Base-by-base conservation (phyloP, 1,140 invertebrate species). In the Drosophila arawakana region DNA sequence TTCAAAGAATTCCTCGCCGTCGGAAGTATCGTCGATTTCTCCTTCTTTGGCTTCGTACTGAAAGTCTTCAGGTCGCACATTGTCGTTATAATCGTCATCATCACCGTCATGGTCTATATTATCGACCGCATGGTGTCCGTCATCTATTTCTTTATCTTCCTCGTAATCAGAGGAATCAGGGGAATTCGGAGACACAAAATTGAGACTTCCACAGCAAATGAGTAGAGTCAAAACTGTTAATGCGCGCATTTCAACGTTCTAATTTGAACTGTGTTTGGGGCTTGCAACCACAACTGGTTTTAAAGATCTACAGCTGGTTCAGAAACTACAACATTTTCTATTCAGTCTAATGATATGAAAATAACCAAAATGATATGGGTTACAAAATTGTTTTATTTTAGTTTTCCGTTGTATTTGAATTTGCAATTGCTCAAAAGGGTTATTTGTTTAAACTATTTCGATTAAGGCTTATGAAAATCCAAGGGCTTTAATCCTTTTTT, bases 191-290 rank as follows among this genome's bases (percentile, higher is more conserved):
- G 13, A 18, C 66, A 46, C 2, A 62, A 11, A n/a, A 39, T 15
- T 9, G 21, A 39, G 13, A 34, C 55, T 9, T 5, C 21, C 43
- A 10, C 63, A 78, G 11, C 35, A 65, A 9, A 30, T 13, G 18
- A 86, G 7, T 7, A 86, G 7, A 37, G 18, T 44, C 15, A 68
- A 7, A 15, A 75, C 11, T 49, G 37, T 39, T n/a, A 75, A 9
- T 1, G 30, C 47, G 18, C 82, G 75, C 81, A 86, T 86, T 66
- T 44, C 35, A 13, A 65, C 61, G 72, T 34, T 75, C 47, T 1
- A 57, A 63, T 11, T 7, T 59, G 76, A 35, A 86, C 81, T 85
- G 66, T 21, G 37, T 43, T 43, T n/a, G n/a, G 18, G n/a, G 18
- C 0, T 11, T n/a, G 35, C 18, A 41, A 5, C 8, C 30, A 30